Conservation (phyloP, 2,113 vertebrate species). For the Psophia crepitans region DNA sequence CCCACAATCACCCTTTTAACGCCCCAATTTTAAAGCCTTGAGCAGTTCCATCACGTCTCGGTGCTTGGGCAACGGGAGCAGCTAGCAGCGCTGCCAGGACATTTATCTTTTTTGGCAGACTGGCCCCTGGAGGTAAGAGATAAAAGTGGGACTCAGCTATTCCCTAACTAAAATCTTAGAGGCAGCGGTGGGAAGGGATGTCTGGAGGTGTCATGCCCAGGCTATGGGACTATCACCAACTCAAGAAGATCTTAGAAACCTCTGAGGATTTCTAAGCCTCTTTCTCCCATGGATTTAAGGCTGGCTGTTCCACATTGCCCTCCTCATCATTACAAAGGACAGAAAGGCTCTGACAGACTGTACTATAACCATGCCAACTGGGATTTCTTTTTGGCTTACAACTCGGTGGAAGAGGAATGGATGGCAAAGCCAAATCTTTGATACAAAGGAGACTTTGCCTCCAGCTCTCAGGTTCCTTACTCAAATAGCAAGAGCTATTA, state of each 20-base stretch:
- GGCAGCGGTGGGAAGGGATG: background rate
- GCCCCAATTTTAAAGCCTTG: background rate
- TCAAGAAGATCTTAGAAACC: background rate
- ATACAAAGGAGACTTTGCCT: background rate
- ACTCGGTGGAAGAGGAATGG: background rate
- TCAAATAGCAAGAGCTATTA: background rate
- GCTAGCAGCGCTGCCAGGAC: background rate
- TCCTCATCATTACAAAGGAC: background rate
- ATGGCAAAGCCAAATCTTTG: background rate
- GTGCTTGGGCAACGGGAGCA: background rate
- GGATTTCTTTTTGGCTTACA: background rate
- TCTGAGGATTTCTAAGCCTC: background rate
- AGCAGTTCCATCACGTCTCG: background rate
- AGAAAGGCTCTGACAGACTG: background rate
- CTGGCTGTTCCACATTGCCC: background rate
- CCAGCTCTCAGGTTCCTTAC: background rate
- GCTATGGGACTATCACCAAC: background rate
- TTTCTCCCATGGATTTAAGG: background rate
- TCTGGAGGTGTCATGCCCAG: background rate
- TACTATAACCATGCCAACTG: fast-evolving
- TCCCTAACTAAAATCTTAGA: background rate
- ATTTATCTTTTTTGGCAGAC: background rate
- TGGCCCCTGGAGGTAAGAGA: background rate
- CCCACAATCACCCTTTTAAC: background rate
- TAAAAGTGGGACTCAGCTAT: background rate